Conservation (phyloP, 2,888 invertebrate species). For the Bedellia somnulentella region DNA sequence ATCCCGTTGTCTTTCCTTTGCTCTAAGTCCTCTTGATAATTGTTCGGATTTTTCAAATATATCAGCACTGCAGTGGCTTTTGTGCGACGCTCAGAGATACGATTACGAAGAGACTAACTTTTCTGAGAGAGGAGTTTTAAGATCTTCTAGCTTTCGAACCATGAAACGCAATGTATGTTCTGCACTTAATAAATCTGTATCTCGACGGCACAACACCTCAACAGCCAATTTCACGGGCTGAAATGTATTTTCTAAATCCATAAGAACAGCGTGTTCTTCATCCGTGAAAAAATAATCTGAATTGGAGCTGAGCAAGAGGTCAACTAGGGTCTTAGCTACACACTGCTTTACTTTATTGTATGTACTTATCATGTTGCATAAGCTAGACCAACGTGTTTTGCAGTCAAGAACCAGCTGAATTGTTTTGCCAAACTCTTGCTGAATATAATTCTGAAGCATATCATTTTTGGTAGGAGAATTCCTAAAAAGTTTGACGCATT, state of each 20-base stretch:
- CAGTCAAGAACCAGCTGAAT: no score
- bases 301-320: no score
- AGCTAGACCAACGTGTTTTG: no score
- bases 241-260: not conserved
- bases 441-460: no score
- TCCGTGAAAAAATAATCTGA: not conserved
- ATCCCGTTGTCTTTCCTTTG: not conserved
- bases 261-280: not conserved
- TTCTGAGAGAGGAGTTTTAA: no score
- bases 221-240: not conserved
- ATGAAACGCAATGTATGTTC: not conserved
- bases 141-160: not conserved
- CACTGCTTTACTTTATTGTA: no score
- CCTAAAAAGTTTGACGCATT: not conserved
- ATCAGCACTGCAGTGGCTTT: not conserved
- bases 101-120: no score
- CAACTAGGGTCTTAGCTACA: no score
- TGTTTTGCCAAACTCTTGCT: no score
- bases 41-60: not conserved
- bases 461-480: slow-evolving; percentile 1
- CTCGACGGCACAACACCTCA: no score
- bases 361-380: no score
- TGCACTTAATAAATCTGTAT: not conserved
- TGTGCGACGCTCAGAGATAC: not conserved
- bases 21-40: no score